These are phyloP conservation scores for Scolanthus callimorphus DNA, from an alignment of 92 coral and sea anemone genomes.

Conservation along the genomic window DNA sequence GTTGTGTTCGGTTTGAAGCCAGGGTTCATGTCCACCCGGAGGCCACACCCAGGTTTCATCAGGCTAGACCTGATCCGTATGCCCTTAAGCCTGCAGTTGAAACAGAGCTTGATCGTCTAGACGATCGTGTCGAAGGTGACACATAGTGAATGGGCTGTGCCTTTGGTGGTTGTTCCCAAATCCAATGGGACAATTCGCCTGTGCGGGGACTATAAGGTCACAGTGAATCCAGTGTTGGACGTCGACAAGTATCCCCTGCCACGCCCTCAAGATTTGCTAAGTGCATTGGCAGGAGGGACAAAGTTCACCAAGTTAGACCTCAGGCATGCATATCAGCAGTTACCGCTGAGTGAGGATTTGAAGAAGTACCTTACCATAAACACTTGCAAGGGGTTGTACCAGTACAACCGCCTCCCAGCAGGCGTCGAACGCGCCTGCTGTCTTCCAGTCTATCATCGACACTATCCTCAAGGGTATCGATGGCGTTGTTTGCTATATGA, in stretches of 20 bases:
- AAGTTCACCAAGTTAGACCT: constrained; percentile 4
- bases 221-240: not conserved
- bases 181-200: constrained; percentile 4
- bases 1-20: constrained; percentile 12
- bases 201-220: constrained; percentile 14
- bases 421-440: constrained; percentile 20
- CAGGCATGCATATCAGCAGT: constrained; percentile 12
- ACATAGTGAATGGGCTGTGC: too few species aligned
- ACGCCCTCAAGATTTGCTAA: not conserved
- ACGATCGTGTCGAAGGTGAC: too few species aligned
- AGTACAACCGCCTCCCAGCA: too few species aligned
- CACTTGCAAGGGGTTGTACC: too few species aligned
- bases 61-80: constrained; percentile 5
- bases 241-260: not conserved
- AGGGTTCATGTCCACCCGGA: constrained; percentile 1
- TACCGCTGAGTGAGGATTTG: not conserved
- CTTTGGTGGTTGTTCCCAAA: constrained; percentile 11
- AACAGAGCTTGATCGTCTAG: too few species aligned
- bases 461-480: constrained; percentile 6
- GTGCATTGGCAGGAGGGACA: not conserved
- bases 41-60: constrained; percentile 1
- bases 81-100: constrained; percentile 18
- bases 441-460: constrained; percentile 11
- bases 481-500: constrained; percentile 2
- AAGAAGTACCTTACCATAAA: too few species aligned